phyloP scores from a whole-genome alignment of 2,113 vertebrate species.

The Lipotes vexillifer region DNA sequence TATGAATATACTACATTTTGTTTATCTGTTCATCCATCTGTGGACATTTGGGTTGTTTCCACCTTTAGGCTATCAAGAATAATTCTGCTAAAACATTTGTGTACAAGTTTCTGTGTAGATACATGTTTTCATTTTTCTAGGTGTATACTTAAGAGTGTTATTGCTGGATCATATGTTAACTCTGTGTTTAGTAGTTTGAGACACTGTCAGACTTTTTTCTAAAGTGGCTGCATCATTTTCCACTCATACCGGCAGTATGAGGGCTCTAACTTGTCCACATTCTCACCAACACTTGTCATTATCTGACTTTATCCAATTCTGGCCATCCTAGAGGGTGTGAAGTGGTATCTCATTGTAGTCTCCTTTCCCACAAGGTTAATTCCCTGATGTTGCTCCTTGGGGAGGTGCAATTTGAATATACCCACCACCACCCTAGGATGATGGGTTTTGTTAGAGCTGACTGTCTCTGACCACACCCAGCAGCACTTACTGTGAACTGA shows the following conservation, averaged over 20 bases:
- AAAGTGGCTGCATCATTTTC: not conserved
- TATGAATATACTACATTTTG: not conserved
- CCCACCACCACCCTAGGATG: not conserved
- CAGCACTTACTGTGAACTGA: not conserved
- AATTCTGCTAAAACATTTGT: not conserved
- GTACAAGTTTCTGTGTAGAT: not conserved
- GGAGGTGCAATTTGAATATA: slow-evolving; percentile 9
- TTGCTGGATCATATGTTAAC: not conserved
- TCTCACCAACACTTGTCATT: not conserved
- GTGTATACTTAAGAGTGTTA: not conserved
- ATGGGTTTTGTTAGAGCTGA: not conserved
- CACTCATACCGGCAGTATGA: not conserved
- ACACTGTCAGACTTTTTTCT: not conserved
- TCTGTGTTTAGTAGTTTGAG: not conserved
- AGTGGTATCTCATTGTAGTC: not conserved
- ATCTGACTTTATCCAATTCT: not conserved
- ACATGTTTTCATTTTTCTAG: not conserved
- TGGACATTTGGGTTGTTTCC: not conserved
- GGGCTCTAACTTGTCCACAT: not conserved
- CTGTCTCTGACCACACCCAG: not conserved
- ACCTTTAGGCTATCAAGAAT: not conserved
- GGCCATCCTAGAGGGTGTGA: not conserved
- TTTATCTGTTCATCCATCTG: not conserved
- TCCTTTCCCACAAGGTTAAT: not conserved
- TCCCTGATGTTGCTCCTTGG: not conserved